Evolutionary conservation across 2,888 invertebrate species (phyloP), one percentile per base, ranked within the genome.

Genomic region (Tortricodes alternella): DNA sequence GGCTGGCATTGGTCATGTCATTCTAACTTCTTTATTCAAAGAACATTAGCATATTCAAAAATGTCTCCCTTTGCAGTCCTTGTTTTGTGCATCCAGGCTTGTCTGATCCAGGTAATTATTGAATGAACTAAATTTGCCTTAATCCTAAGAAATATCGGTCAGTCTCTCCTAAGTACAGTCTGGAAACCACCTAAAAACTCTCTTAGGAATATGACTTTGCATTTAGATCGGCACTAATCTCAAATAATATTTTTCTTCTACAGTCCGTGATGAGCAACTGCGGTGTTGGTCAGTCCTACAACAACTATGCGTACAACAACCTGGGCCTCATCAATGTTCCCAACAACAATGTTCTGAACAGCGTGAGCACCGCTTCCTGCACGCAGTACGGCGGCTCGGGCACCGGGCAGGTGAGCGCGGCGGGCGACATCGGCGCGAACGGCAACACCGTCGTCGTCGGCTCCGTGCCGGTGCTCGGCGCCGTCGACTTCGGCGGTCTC

Each of bases 401-500:
- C 46, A 53, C 66, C 29, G 74, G 74, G 27, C 61, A 67, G 39
- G 58, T 72, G 7, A 60, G 59, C 19, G 64, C 69, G 23, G 60
- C 66, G 3, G 68, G 76, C 8, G 70, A 70, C 50, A 58, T 78
- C 59, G 68, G 66, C 53, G 65, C 68, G 21, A 46, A 58, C 44
- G 66, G 75, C 56, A 65, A 62, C 38, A 70, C 73, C 21, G 61
- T 65, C 52, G 68, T 75, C 34, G 64, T 65, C 5, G 75, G 78
- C 44, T 69, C 70, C 48, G 68, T 76, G 21, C 77, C 78, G 34
- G 71, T 74, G 51, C 66, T 72, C 19, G 74, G 77, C 46, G 65
- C 70, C 11, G 77, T 76, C 18, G 64, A 65, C 13, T 74, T 74
- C 67, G 60, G 63, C 16, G 76, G 77, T 9, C 48, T 48, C 21